Percentiles rank a stretch among this genome's conserved stretches.
Evolutionary conservation across 2,888 invertebrate species (phyloP).

Genomic region (Panzeria rudis): DNA sequence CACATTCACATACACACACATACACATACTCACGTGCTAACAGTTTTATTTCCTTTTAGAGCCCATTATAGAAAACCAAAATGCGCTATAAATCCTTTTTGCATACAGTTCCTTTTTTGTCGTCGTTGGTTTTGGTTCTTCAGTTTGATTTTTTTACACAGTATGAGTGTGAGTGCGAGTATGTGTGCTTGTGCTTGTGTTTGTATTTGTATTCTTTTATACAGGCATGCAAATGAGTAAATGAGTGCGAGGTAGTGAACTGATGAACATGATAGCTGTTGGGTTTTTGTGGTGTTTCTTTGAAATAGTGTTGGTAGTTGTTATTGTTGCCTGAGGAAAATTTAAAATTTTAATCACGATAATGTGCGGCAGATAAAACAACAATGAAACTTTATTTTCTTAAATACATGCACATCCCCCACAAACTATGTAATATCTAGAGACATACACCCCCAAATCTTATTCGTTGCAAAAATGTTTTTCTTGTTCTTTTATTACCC

Average conservation of each 20-base stretch:
- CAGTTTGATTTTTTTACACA: background rate
- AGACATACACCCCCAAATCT: background rate
- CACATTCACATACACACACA: background rate
- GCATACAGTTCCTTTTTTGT: slow-evolving; percentile 46
- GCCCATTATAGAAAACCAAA: slow-evolving; percentile 65
- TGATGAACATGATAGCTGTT: background rate
- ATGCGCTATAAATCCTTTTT: slow-evolving; percentile 67
- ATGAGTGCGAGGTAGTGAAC: background rate
- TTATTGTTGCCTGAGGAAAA: slow-evolving; percentile 69
- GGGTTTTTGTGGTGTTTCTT: background rate
- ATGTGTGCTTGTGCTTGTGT: background rate
- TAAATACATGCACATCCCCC: slow-evolving; percentile 9
- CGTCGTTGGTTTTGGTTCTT: background rate
- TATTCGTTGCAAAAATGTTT: background rate
- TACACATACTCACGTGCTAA: slow-evolving; percentile 4
- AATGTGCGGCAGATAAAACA: slow-evolving; percentile 74
- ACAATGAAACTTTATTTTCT: slow-evolving; percentile 47
- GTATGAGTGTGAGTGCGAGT: background rate
- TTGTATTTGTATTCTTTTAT: background rate
- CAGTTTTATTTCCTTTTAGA: slow-evolving; percentile 43
- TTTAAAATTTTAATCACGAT: slow-evolving; percentile 79
- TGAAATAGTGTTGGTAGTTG: background rate
- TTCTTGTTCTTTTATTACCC: background rate
- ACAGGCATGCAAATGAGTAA: background rate
- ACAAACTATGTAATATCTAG: slow-evolving; percentile 13